Base-by-base conservation (phyloP, 53 echinoderm and acorn worm species). In the Crossaster papposus region DNA sequence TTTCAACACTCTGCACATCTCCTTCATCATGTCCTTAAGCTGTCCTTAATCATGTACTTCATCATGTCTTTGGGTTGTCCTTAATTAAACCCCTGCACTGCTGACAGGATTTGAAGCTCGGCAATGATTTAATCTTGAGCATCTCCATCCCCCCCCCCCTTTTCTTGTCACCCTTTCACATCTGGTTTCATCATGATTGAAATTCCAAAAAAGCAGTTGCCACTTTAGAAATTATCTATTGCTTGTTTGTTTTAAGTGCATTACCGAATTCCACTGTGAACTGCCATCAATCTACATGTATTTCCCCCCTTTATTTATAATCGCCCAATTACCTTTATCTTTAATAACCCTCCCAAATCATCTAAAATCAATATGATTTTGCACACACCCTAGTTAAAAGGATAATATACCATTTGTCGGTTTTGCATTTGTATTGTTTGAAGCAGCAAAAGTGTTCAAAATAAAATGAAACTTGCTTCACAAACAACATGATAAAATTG, bases 11-110 rank as follows among this genome's bases (percentile, higher is more conserved):
- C 65, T 64, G 65, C 23, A 0, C 58, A 71, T 71, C 71, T 71
- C 32, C 30, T 12, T 58, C 58, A 58, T 58, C 58, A 20, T 20
- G 58, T 36, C 75, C 75, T 33, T 34, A 36, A 14, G 75, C 24
- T 28, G 5, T 74, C 36, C 36, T 74, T 74, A 74, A 74, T 74
- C 20, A 74, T n/a, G n/a, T n/a, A n/a, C 30, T 12, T 58, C 58
- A 58, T 58, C 58, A 20, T 20, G 58, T 36, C 75, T 36, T 33
- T 34, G 75, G 28, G 75, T 5, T 28, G 5, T 74, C 36, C 36
- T 74, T 74, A 74, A 74, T 74, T 36, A 74, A 74, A 33, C 75
- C 15, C n/a, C 29, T 14, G 35, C 75, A 74, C 33, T 35, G 75
- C 33, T 74, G 75, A 74, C 75, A 32, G 34, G 36, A 17, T 74